These are phyloP conservation scores for Cossypha heuglini DNA, from an alignment of 2,797 vertebrate genomes.

Conservation along the genomic window DNA sequence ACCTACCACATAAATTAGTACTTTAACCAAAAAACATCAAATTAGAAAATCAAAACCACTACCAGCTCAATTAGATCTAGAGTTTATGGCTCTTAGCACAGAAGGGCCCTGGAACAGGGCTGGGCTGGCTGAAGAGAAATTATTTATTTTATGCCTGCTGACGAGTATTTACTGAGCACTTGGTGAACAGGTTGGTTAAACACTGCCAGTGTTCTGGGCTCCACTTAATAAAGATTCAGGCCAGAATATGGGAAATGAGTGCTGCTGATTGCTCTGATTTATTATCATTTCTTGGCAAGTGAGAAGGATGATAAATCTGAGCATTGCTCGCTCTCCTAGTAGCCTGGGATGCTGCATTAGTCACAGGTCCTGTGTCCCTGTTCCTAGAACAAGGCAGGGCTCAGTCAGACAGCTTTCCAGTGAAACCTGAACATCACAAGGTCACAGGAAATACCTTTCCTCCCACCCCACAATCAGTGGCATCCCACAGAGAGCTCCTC, in stretches of 20 bases:
- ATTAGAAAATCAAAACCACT: too few relatives aligned
- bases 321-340: fast-evolving
- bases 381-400: neutral
- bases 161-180: neutral
- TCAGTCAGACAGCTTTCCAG: neutral
- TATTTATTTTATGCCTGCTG: neutral
- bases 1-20: too few relatives aligned
- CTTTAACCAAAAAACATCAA: too few relatives aligned
- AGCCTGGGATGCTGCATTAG: neutral
- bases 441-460: neutral
- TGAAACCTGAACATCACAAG: neutral
- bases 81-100: neutral
- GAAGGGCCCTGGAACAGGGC: neutral
- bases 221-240: neutral
- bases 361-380: neutral
- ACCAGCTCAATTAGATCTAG: neutral
- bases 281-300: neutral
- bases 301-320: neutral
- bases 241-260: neutral
- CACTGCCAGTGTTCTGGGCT: neutral
- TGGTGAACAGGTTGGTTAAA: neutral
- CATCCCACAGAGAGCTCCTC: neutral
- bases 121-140: neutral
- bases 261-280: neutral
- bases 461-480: neutral